Conservation (phyloP, 2,888 invertebrate genomes). For the Alviniconcha strummeri region DNA sequence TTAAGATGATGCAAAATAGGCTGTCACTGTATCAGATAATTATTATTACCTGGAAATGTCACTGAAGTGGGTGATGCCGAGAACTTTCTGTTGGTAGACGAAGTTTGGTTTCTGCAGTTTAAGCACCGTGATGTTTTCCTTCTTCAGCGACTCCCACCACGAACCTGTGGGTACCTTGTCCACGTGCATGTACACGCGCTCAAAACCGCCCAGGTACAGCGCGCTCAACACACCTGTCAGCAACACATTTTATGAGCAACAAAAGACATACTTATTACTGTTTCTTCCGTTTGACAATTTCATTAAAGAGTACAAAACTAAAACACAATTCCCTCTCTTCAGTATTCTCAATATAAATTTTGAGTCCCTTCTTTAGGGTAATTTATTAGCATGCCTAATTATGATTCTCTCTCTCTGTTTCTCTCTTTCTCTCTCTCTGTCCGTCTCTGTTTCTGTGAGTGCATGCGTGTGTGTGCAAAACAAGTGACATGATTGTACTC, state of each 20-base stretch:
- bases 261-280: background rate
- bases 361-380: too few species aligned
- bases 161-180: conserved; percentile 26
- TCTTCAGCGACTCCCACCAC: conserved; percentile 36
- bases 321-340: too few species aligned
- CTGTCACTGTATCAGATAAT: too few species aligned
- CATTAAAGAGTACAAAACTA: too few species aligned
- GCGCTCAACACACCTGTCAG: conserved; percentile 34
- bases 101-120: background rate
- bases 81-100: conserved; percentile 11
- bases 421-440: too few species aligned
- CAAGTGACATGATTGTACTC: background rate
- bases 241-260: background rate
- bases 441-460: too few species aligned
- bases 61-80: conserved; percentile 9
- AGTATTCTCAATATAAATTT: too few species aligned
- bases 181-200: conserved; percentile 37
- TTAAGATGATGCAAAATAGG: too few species aligned
- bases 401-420: too few species aligned
- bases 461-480: too few species aligned
- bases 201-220: conserved; percentile 37
- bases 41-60: background rate
- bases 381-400: too few species aligned
- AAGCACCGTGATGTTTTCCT: conserved; percentile 29
- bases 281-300: background rate